These are phyloP conservation scores for Myzus persicae DNA, from an alignment of 1,140 invertebrate species.

Conservation along the genomic window DNA sequence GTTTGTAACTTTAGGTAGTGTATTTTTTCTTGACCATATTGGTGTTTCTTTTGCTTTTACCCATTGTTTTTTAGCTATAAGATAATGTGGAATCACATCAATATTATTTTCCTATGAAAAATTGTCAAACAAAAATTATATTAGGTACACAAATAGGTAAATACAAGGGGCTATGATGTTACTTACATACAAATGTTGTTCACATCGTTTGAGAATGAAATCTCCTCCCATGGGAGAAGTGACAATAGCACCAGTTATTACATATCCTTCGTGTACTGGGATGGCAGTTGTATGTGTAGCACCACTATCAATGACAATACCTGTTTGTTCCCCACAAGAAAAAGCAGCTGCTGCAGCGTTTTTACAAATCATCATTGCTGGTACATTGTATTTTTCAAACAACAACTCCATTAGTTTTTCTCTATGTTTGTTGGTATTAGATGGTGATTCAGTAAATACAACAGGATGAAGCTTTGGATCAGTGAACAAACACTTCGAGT, in stretches of 20 bases:
- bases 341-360: constrained; percentile 88
- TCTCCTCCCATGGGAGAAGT: constrained; percentile 89
- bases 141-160: neutral
- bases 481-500: constrained; percentile 78
- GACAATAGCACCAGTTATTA: constrained; percentile 83
- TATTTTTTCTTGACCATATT: constrained; percentile 76
- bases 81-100: constrained; percentile 82
- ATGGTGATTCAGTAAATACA: constrained; percentile 86
- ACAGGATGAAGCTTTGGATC: constrained; percentile 83
- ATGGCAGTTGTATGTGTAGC: constrained; percentile 88
- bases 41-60: constrained; percentile 80
- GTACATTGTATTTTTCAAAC: constrained; percentile 92
- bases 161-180: neutral
- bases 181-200: constrained; percentile 76
- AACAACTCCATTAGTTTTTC: constrained; percentile 87
- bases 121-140: neutral
- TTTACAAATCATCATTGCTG: constrained; percentile 88
- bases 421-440: constrained; percentile 80
- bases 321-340: constrained; percentile 85
- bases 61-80: constrained; percentile 80
- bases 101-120: constrained; percentile 74
- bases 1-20: constrained; percentile 79
- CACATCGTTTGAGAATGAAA: constrained; percentile 85
- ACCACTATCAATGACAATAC: constrained; percentile 85
- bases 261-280: constrained; percentile 90